Evolutionary conservation across 2,888 invertebrate genomes (phyloP).

Genomic region (Erynnis tages): DNA sequence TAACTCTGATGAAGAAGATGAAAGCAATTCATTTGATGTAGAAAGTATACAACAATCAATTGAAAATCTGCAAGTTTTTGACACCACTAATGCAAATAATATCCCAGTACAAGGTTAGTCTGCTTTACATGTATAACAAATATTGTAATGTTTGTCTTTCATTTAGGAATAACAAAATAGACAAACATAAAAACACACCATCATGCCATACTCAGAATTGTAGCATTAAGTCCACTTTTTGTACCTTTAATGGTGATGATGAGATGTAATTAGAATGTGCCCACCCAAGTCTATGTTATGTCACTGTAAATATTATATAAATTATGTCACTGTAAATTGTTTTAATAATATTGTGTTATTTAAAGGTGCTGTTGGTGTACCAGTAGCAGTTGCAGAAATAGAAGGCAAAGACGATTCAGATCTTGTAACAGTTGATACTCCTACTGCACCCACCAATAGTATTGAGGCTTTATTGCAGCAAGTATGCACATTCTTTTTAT

Average conservation of each 20-base stretch:
- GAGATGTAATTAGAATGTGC: too few relatives aligned
- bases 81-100: constrained; percentile 79
- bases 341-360: too few relatives aligned
- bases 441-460: constrained; percentile 86
- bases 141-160: too few relatives aligned
- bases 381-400: constrained; percentile 88
- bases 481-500: too few relatives aligned
- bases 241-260: too few relatives aligned
- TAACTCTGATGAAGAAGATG: constrained; percentile 82
- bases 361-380: constrained; percentile 52
- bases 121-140: background rate
- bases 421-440: constrained; percentile 88
- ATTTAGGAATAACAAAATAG: too few relatives aligned
- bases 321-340: too few relatives aligned
- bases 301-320: too few relatives aligned
- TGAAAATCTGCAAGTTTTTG: constrained; percentile 80
- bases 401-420: constrained; percentile 91
- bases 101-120: constrained; percentile 71
- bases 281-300: too few relatives aligned
- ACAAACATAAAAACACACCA: too few relatives aligned
- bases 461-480: constrained; percentile 86
- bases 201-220: too few relatives aligned
- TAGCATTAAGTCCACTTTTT: too few relatives aligned
- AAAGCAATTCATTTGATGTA: constrained; percentile 82
- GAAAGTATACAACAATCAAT: constrained; percentile 79